Percentiles rank a stretch among this genome's conserved stretches.
These are phyloP conservation scores for Patella depressa DNA, from an alignment of 2,888 invertebrate genomes.

Conservation along the genomic window DNA sequence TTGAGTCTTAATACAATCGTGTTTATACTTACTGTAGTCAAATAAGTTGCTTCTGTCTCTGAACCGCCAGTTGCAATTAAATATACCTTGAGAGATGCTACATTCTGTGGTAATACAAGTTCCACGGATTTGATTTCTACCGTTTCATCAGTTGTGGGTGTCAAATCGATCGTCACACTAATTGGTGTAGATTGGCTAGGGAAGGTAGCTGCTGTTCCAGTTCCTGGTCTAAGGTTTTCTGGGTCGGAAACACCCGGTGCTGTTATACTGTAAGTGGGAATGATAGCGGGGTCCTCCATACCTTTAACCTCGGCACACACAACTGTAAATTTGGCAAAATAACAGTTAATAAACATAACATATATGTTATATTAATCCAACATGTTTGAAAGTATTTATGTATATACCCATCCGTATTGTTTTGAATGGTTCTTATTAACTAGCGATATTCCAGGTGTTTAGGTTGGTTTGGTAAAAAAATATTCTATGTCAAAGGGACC, in stretches of 20 bases:
- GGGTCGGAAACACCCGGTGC: not conserved
- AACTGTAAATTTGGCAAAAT: no score
- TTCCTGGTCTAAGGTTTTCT: not conserved
- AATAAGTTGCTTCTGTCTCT: not conserved
- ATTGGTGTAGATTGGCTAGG: not conserved
- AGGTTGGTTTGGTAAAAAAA: no score
- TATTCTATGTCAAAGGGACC: no score
- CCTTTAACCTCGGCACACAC: not conserved
- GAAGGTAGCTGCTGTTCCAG: not conserved
- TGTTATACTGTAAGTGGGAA: not conserved
- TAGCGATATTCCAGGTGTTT: no score
- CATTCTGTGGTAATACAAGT: not conserved
- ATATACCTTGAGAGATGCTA: not conserved
- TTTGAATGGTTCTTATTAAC: no score
- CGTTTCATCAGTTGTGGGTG: not conserved
- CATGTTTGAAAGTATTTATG: no score
- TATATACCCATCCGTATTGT: no score
- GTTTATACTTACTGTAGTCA: no score
- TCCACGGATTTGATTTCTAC: not conserved
- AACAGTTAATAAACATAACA: no score
- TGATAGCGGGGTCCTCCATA: not conserved
- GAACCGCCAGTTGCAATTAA: not conserved
- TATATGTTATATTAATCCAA: no score
- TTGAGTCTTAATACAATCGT: no score
- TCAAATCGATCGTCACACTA: not conserved